A percentile compares a stretch with the other conserved stretches of the same genome.
phyloP scores from a whole-genome alignment of 53 echinoderm and acorn worm genomes.

The Crossaster papposus region DNA sequence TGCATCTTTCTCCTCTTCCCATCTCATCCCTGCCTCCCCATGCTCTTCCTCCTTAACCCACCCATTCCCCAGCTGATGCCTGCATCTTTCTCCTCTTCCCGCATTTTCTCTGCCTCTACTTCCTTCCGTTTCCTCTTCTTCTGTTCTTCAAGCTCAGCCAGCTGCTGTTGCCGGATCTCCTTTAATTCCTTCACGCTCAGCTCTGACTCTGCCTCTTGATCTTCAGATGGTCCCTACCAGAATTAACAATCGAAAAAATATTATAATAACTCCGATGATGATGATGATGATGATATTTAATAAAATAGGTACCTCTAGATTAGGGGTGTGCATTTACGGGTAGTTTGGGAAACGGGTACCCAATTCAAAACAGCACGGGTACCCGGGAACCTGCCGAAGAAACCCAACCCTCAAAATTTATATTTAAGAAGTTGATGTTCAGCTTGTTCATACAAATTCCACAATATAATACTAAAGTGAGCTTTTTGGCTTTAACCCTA shows the following conservation, averaged over 20 bases:
- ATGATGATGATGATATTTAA: neutral
- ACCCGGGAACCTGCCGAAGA: no score
- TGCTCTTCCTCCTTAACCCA: conserved; percentile 7
- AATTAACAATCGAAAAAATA: no score
- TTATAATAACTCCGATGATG: no score
- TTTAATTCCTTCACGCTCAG: conserved; percentile 79
- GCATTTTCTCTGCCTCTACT: conserved; percentile 38
- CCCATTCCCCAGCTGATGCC: conserved; percentile 86
- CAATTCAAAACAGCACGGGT: no score
- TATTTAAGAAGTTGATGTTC: no score
- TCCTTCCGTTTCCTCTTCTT: conserved; percentile 56
- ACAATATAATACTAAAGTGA: no score
- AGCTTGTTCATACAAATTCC: no score
- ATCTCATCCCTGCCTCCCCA: neutral
- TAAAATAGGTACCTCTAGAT: neutral
- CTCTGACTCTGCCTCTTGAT: conserved; percentile 73
- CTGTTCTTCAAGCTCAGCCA: conserved; percentile 70
- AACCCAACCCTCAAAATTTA: no score
- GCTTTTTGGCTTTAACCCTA: no score
- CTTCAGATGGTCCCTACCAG: conserved; percentile 69
- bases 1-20: conserved; percentile 34
- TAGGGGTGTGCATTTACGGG: no score
- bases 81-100: conserved; percentile 59
- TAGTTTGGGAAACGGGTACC: no score
- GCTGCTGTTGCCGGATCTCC: conserved; percentile 75